These are phyloP conservation scores for Tinea semifulvella DNA, from an alignment of 2,888 invertebrate genomes.

Conservation along the genomic window DNA sequence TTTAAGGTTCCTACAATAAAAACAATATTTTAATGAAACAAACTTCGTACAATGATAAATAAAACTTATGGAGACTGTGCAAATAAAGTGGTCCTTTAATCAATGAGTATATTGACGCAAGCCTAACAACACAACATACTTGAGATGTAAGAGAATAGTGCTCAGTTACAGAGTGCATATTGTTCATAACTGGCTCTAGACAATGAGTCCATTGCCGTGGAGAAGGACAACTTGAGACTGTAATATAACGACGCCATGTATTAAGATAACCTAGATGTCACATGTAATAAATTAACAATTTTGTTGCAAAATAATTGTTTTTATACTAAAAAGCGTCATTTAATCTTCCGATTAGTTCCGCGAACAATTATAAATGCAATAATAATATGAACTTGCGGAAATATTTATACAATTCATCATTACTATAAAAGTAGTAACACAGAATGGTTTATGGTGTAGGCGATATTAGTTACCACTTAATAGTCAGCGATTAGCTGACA, in stretches of 20 bases:
- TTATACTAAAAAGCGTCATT: not conserved
- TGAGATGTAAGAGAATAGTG: constrained; percentile 1
- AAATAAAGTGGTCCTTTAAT: not conserved
- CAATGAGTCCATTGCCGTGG: constrained; percentile 55
- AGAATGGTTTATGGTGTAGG: not conserved
- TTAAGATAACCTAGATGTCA: constrained; percentile 7
- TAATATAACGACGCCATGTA: constrained; percentile 44
- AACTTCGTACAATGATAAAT: too few relatives aligned
- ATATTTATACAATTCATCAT: not conserved
- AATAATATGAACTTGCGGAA: constrained; percentile 2
- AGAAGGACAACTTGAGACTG: constrained; percentile 55
- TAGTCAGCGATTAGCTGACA: not conserved
- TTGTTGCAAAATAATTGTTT: not conserved
- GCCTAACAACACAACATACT: not conserved
- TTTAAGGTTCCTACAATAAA: too few relatives aligned
- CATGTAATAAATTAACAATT: not conserved
- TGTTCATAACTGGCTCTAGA: constrained; percentile 39
- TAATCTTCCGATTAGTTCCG: too few relatives aligned
- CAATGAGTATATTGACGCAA: constrained; percentile 8
- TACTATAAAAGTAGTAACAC: not conserved
- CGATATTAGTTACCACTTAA: constrained; percentile 13
- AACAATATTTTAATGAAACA: too few relatives aligned
- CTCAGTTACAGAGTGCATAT: constrained; percentile 47
- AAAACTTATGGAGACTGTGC: too few relatives aligned
- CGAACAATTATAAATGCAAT: too few relatives aligned